phyloP scores from a whole-genome alignment of 2,113 vertebrate genomes.

The Eudyptes chrysolophus region DNA sequence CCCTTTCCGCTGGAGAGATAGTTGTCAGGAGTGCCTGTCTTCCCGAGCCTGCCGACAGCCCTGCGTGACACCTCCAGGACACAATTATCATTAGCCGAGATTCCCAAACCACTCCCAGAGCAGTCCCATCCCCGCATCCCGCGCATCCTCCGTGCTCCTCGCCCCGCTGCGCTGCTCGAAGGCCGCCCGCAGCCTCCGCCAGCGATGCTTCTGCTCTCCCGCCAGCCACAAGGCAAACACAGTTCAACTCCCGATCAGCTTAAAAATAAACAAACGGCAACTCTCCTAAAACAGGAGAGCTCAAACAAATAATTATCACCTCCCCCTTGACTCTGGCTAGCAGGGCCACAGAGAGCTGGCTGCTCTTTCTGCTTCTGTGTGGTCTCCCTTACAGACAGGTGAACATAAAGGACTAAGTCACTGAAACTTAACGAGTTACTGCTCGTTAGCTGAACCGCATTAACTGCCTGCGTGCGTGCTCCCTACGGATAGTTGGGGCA shows the following conservation, averaged over 20 bases:
- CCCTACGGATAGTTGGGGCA: background rate
- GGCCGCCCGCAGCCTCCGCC: background rate
- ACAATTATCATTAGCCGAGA: background rate
- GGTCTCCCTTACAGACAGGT: slow-evolving; percentile 48
- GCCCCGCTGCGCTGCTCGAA: rapidly evolving
- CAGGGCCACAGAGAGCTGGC: background rate
- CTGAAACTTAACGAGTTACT: slow-evolving; percentile 62
- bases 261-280: slow-evolving; percentile 20
- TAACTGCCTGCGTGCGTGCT: background rate
- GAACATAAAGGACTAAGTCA: slow-evolving; percentile 45
- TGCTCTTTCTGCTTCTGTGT: slow-evolving; percentile 54
- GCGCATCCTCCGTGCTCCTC: rapidly evolving
- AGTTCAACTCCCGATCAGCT: background rate
- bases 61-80: background rate
- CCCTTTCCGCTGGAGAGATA: background rate
- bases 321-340: slow-evolving; percentile 11
- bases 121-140: background rate
- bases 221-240: background rate
- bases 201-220: background rate
- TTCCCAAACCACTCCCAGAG: background rate
- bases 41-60: background rate
- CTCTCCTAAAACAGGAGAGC: slow-evolving; percentile 26
- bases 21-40: background rate
- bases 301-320: slow-evolving; percentile 59
- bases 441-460: slow-evolving; percentile 38